Evolutionary conservation across 1,140 invertebrate genomes (phyloP), one percentile per base, ranked within the genome.

Genomic region (Zaprionus tsacasi): DNA sequence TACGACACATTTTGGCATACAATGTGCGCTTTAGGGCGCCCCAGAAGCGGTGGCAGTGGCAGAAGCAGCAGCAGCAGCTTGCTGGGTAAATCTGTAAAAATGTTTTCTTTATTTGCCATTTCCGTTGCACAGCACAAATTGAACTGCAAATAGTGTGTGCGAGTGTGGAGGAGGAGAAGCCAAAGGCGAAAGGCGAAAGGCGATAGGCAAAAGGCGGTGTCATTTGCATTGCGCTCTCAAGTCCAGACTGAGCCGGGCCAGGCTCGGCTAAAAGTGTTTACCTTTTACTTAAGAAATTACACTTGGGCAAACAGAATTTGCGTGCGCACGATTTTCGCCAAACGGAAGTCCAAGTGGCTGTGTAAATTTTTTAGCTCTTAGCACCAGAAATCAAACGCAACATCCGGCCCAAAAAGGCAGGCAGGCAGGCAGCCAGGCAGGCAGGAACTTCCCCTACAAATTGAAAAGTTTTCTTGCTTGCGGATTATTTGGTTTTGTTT

Each of bases 231-330:
- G 45, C 17, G 17, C 45, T 50, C 45, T 50, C 45, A 25, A 50
- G 48, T 76, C n/a, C n/a, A 71, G 73, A 69, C 73, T 76, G n/a
- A 6, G n/a, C 6, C 3, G 27, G 27, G 3, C 27, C 27, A 1
- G 27, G 27, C 27, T 6, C 27, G 6, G 27, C 21, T 76, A 79
- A 77, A 91, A 91, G 87, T 91, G 88, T 91, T 91, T 91, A 91
- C 88, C 83, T 91, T 91, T 91, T 91, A 91, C 88, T 91, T 91
- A 91, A 91, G 88, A 91, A 91, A 91, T 91, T 91, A 91, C 88
- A 85, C 88, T 91, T 86, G 71, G 60, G 82, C 76, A 91, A 91
- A 91, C 79, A 91, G 81, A 89, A 89, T 89, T 89, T 90, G 85
- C 81, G 80, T 89, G 73, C 67, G 4, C 4, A 50, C 33, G 33